Evolutionary conservation across 1,140 invertebrate genomes (phyloP).

Genomic region (Drosophila rufa): DNA sequence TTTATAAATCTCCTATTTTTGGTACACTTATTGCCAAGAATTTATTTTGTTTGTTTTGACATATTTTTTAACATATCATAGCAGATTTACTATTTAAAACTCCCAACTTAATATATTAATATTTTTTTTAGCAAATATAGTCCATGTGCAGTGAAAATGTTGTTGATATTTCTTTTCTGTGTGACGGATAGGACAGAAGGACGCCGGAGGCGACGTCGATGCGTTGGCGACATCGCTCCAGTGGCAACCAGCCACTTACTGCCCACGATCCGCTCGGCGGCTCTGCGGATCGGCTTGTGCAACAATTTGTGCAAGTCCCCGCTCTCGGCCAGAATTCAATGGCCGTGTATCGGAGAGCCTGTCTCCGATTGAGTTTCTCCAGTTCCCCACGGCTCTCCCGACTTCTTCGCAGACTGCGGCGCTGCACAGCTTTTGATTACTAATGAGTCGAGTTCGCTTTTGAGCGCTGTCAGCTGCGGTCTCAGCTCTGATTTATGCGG

Average conservation of each 20-base stretch:
- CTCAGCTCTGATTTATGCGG: constrained; percentile 76
- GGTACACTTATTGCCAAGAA: too few species aligned
- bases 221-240: constrained; percentile 71
- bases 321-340: constrained; percentile 62
- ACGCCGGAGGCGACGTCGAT: constrained; percentile 27
- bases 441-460: constrained; percentile 65
- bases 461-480: constrained; percentile 45
- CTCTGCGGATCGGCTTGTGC: constrained; percentile 49
- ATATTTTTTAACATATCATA: too few species aligned
- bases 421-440: constrained; percentile 78
- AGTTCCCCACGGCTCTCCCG: background rate
- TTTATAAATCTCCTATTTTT: too few species aligned
- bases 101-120: background rate
- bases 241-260: constrained; percentile 55
- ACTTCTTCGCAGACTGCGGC: constrained; percentile 6
- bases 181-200: constrained; percentile 7
- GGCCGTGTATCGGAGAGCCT: constrained; percentile 29
- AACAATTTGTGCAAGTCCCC: constrained; percentile 68
- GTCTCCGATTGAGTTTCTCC: constrained; percentile 21
- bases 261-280: constrained; percentile 47
- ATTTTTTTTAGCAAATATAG: background rate
- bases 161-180: background rate
- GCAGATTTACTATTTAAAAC: too few species aligned
- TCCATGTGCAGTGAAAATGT: background rate
- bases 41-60: background rate